These are phyloP conservation scores for Himalopsyche kuldschensis DNA, from an alignment of 2,888 invertebrate genomes.

Conservation along the genomic window DNA sequence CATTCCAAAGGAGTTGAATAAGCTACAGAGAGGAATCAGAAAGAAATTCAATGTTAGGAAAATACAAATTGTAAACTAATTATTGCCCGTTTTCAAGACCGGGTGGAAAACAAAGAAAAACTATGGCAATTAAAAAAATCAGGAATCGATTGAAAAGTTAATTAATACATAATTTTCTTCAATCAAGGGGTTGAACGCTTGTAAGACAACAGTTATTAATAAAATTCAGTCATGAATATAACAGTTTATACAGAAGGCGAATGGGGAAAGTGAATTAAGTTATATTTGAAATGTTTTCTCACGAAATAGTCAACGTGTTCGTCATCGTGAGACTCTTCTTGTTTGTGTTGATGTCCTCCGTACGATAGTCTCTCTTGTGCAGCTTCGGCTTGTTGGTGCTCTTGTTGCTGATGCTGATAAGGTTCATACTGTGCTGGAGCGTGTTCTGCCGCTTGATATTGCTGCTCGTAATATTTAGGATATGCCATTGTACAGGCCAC, in stretches of 20 bases:
- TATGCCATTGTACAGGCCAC: conserved; percentile 48
- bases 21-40: too few species aligned
- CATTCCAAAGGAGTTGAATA: too few species aligned
- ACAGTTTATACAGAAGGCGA: background rate
- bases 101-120: too few species aligned
- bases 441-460: background rate
- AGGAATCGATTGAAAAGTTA: too few species aligned
- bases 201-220: too few species aligned
- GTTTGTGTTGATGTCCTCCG: conserved; percentile 39
- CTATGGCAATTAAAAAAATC: too few species aligned
- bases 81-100: too few species aligned
- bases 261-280: background rate
- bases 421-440: conserved; percentile 8
- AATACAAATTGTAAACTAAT: too few species aligned
- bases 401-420: conserved; percentile 41
- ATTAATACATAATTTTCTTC: too few species aligned
- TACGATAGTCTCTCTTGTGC: conserved; percentile 26
- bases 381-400: conserved; percentile 30
- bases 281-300: conserved; percentile 43
- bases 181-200: too few species aligned
- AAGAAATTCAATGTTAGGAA: too few species aligned
- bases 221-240: too few species aligned
- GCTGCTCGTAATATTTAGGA: conserved; percentile 36
- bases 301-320: conserved; percentile 69
- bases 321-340: conserved; percentile 48